Percentiles rank a stretch among this genome's conserved stretches.
Evolutionary conservation across 2,888 invertebrate species (phyloP).

Genomic region (Celastrina argiolus): DNA sequence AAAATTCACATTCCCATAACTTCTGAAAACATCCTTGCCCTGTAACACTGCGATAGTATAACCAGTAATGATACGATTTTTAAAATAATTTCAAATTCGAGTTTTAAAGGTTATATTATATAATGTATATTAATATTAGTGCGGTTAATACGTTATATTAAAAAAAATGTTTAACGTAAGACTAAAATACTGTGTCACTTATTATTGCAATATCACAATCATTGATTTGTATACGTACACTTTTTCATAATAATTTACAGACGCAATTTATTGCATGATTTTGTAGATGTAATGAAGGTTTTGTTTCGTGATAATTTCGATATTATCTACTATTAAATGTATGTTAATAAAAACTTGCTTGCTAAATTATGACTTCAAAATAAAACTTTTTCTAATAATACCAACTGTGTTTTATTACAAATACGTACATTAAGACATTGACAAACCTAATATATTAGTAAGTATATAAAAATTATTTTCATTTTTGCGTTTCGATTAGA

Average conservation of each 20-base stretch:
- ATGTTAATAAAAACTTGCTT: constrained; percentile 6
- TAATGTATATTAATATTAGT: neutral
- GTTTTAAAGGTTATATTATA: constrained; percentile 15
- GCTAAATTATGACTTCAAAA: constrained; percentile 10
- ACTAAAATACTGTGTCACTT: neutral
- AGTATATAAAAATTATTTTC: no score
- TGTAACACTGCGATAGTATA: neutral
- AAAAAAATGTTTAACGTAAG: neutral
- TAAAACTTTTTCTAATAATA: constrained; percentile 7
- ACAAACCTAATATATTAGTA: no score
- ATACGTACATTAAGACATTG: no score
- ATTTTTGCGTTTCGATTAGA: no score
- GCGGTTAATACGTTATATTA: no score
- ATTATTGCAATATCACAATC: neutral
- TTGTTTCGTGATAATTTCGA: neutral
- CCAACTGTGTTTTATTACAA: neutral
- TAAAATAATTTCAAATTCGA: neutral
- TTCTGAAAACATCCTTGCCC: constrained; percentile 8
- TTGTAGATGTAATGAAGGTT: neutral
- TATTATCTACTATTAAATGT: neutral
- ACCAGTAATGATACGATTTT: neutral
- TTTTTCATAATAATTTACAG: neutral
- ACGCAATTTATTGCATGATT: neutral
- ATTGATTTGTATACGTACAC: neutral
- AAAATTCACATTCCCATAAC: constrained; percentile 22